Base-by-base conservation (phyloP, 2,113 vertebrate genomes). In the Cinclus cinclus region DNA sequence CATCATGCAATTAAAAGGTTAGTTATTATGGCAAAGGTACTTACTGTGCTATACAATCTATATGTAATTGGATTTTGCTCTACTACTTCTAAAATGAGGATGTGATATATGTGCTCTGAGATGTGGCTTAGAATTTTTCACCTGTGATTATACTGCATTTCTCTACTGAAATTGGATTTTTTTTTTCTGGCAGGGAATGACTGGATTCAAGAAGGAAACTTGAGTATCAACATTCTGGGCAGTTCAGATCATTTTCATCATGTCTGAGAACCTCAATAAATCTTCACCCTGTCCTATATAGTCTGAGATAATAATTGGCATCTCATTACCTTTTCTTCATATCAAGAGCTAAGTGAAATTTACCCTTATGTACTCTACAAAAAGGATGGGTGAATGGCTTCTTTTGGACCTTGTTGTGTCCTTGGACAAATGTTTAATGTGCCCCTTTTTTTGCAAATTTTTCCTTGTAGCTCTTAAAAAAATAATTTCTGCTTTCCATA, bases 301-400 rank as follows among this genome's bases (percentile, higher is more conserved):
- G 60, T 35, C 68, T 35, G 67, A 91, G 77, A 81, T 89, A 96
- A 92, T 96, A 96, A 97, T 93, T 97, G 92, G 16, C 22, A 18
- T 47, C 68, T 97, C 84, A 94, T 95, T 97, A 96, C 25, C 53
- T 95, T 95, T 94, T 42, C 44, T 68, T 46, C 35, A 35, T 63
- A 64, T 15, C 35, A 86, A 70, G 53, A 96, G 11, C 56, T 80
- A 27, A 86, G 42, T 92, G 74, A 82, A 95, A 95, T 89, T 81
- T 83, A 68, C 58, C 10, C 12, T 84, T 77, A 63, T 22, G 41
- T 67, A 33, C 30, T 37, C 10, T 53, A 52, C 44, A n/a, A 80
- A 90, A 83, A 90, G 21, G 49, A 23, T 30, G 41, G 22, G 46
- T 53, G 37, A n/a, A 30, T 2, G 13, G n/a, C 27, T 19, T 95